Evolutionary conservation across 2,113 vertebrate species (phyloP), one percentile per base, ranked within the genome.

Genomic region (Elachura formosa): DNA sequence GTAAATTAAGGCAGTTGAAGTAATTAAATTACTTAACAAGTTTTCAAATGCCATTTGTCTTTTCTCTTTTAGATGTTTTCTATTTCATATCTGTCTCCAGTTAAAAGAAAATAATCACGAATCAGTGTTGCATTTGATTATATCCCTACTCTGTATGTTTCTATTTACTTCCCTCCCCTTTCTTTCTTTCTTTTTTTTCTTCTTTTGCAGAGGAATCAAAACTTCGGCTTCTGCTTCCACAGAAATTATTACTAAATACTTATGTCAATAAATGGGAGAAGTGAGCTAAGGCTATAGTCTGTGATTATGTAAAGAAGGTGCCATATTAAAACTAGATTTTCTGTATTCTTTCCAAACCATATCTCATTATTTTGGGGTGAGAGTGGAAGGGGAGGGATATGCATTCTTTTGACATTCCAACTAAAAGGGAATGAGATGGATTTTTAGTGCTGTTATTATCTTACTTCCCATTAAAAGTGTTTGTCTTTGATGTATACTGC

Each of bases 11-110:
- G 93, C 84, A 85, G 87, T 84, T 92, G 85, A 88, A 83, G 49
- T 90, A 85, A 94, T 94, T 94, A 87, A 94, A 87, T 96, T 91
- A 77, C 85, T 93, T 92, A 85, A 68, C 66, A 62, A 45, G 16
- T 85, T 86, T 94, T 80, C 79, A 94, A 59, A 67, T 84, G 54
- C 9, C 28, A 43, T 87, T 81, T 2, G 0, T 68, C 43, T 92
- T 96, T 91, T 88, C 48, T 88, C 24, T 64, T 68, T 81, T 91
- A 52, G 28, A 71, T 64, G 33, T 84, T 78, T 96, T 89, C 46
- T 84, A 7, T 94, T 96, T 87, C 61, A 6, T 92, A 58, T 78
- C 62, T 87, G 29, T 77, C 40, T 91, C 29, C 45, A 87, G n/a
- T 87, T 90, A 68, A 81, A 80, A 86, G 36, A 75, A 86, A 90